Evolutionary conservation across 1,140 invertebrate genomes (phyloP).

Genomic region (Heliothis virescens): DNA sequence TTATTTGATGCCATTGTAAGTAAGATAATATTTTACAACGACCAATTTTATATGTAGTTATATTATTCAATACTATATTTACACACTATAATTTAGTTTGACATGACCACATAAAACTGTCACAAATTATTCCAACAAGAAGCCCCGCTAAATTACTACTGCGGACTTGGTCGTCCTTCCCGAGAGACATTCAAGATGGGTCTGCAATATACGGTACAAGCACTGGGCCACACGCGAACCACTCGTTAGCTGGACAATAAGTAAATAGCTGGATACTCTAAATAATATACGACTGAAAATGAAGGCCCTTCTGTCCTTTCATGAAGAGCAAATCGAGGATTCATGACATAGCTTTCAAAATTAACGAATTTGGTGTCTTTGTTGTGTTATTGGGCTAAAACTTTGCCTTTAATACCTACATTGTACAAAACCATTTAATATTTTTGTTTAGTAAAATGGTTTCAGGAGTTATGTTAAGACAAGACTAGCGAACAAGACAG

Average conservation of each 20-base stretch:
- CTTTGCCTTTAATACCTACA: background rate
- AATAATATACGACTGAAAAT: constrained; percentile 47
- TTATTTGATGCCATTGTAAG: too few relatives aligned
- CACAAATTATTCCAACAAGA: background rate
- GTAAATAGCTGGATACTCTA: constrained; percentile 46
- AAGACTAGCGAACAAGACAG: too few relatives aligned
- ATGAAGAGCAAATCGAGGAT: background rate
- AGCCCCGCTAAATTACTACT: background rate
- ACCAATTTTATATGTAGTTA: too few relatives aligned
- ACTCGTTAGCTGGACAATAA: constrained; percentile 54
- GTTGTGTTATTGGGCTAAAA: background rate
- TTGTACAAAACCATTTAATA: too few relatives aligned
- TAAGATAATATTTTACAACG: too few relatives aligned
- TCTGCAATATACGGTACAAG: constrained; percentile 12
- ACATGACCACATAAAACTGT: background rate
- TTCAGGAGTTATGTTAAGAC: too few relatives aligned
- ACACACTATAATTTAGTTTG: too few relatives aligned
- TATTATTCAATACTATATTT: too few relatives aligned
- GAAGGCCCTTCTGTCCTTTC: background rate
- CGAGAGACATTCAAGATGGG: constrained; percentile 25
- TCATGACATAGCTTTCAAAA: constrained; percentile 6
- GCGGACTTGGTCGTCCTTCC: background rate
- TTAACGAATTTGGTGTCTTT: background rate
- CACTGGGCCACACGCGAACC: constrained; percentile 53
- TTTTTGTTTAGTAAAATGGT: too few relatives aligned